phyloP scores from a whole-genome alignment of 2,888 invertebrate species.

The Exocentrus adspersus region DNA sequence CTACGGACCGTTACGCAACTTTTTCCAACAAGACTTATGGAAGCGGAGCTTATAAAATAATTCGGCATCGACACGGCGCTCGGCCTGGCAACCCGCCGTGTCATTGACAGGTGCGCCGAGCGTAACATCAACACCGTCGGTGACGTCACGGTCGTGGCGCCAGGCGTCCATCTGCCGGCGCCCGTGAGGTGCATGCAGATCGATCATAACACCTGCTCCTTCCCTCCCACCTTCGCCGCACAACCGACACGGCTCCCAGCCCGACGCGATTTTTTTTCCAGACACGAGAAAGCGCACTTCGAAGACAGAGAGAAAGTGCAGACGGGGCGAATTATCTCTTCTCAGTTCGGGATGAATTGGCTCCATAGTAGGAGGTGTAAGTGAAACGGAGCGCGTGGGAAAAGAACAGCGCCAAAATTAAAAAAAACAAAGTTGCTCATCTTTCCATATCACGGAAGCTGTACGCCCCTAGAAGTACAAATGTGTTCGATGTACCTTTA shows the following conservation, averaged over 20 bases:
- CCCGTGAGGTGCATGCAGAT: constrained; percentile 59
- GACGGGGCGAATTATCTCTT: no score
- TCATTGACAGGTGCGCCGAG: constrained; percentile 49
- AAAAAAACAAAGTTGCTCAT: no score
- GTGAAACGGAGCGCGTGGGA: no score
- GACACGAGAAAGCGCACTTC: not conserved
- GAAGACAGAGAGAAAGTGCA: not conserved
- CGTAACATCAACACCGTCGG: constrained; percentile 48
- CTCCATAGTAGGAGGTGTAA: no score
- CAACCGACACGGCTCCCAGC: not conserved
- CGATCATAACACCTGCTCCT: constrained; percentile 58
- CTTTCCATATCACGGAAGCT: no score
- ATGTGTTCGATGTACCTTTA: no score
- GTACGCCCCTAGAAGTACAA: no score
- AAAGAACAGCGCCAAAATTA: no score
- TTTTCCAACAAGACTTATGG: no score
- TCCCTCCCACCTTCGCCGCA: constrained; percentile 18
- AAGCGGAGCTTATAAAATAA: no score
- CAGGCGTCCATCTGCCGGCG: constrained; percentile 60
- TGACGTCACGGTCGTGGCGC: constrained; percentile 58
- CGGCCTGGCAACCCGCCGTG: constrained; percentile 32
- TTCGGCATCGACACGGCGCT: constrained; percentile 20
- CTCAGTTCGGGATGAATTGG: no score
- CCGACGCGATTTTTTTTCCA: not conserved
- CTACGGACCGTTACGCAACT: no score